Conservation (phyloP, 2,888 invertebrate species). For the Lasioglossum oenotherae region DNA sequence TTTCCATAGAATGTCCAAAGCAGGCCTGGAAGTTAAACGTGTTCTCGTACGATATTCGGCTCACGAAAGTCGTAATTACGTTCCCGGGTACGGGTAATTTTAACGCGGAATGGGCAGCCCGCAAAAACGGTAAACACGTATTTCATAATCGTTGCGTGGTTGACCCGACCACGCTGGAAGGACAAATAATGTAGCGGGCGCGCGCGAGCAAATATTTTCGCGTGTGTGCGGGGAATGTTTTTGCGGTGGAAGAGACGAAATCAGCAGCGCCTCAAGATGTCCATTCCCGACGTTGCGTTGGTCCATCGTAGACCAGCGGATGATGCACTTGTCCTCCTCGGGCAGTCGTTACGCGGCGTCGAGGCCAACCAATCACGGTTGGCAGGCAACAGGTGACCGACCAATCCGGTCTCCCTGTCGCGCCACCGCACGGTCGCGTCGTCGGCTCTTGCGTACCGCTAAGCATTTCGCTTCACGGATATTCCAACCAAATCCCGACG, state of each 20-base stretch:
- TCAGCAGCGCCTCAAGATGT: conserved; percentile 19
- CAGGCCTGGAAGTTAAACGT: neutral
- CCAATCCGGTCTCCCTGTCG: conserved; percentile 74
- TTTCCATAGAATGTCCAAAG: neutral
- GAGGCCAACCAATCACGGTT: conserved; percentile 75
- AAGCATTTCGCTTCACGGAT: conserved; percentile 61
- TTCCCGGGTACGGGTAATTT: neutral
- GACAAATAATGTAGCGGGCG: neutral
- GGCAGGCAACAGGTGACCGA: conserved; percentile 80
- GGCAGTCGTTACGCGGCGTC: conserved; percentile 71
- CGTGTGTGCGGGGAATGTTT: neutral
- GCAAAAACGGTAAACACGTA: conserved; percentile 31
- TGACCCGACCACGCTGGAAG: conserved; percentile 16
- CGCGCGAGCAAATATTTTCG: neutral
- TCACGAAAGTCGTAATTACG: neutral
- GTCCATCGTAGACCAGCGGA: conserved; percentile 53
- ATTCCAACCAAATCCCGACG: conserved; percentile 52
- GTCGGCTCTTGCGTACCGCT: conserved; percentile 52
- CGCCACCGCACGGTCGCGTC: conserved; percentile 17
- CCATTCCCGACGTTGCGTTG: conserved; percentile 45
- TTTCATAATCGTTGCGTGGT: conserved; percentile 14
- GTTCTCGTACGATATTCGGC: neutral
- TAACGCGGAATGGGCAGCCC: neutral
- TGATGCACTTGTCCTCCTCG: conserved; percentile 61
- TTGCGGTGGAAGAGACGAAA: neutral